Evolutionary conservation across 2,797 vertebrate species (phyloP).

Genomic region (Remorina albescens): DNA sequence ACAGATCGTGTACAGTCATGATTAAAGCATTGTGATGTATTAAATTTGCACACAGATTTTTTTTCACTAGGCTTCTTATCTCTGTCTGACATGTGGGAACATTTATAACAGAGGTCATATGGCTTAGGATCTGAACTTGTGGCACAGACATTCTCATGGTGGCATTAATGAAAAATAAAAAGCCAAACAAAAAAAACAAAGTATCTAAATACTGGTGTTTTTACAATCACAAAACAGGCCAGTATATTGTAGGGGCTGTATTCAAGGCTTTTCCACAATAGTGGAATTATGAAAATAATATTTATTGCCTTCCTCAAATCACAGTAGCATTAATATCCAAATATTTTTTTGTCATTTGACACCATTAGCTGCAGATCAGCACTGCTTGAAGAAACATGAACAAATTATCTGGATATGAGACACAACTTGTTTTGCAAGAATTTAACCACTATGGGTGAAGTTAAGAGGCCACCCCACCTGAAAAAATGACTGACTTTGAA

Average conservation of each 20-base stretch:
- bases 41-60: background rate
- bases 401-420: constrained; percentile 15
- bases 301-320: background rate
- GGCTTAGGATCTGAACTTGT: background rate
- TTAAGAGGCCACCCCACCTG: constrained; percentile 17
- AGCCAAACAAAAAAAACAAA: background rate
- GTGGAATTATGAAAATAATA: no score
- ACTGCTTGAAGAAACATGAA: constrained; percentile 1
- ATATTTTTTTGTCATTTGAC: background rate
- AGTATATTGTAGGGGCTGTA: background rate
- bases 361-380: background rate
- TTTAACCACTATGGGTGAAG: constrained; percentile 27
- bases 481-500: background rate
- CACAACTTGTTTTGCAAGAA: constrained; percentile 46
- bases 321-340: background rate
- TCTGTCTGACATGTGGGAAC: constrained; percentile 5
- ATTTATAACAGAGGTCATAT: background rate
- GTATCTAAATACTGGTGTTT: background rate
- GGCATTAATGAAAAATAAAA: background rate
- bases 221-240: no score
- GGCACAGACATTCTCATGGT: background rate
- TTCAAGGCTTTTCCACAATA: background rate
- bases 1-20: no score
- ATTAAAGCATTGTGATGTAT: background rate
- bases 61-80: constrained; percentile 25